Base-by-base conservation (phyloP, 2,888 invertebrate genomes). In the Apotomis betuletana region DNA sequence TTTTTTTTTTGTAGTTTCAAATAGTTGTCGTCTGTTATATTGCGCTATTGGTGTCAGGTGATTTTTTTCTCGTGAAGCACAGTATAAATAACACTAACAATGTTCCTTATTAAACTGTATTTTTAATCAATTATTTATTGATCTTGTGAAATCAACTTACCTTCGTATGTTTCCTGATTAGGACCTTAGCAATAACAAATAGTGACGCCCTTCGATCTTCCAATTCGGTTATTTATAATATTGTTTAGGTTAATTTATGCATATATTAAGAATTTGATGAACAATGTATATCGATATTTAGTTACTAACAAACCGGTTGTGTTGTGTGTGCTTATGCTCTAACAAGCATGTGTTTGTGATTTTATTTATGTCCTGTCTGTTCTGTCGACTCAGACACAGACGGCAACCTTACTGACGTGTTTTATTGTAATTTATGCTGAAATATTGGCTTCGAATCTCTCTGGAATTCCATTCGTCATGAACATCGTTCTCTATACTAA, bases 271-370 rank as follows among this genome's bases (percentile, higher is more conserved):
- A 86, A 86, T 88, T 65, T 87, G 87, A 88, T 86, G 90, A 90
- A 90, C 90, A 91, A 90, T 89, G 83, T 91, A 86, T 87, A 85
- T 84, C 83, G 81, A 88, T 87, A 81, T 89, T 85, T 85, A 89
- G 88, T 86, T 91, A 92, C 93, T 93, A 93, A 93, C 92, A 88
- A 88, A 85, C 88, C 86, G 92, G 92, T 92, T 93, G 92, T 92
- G 93, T 92, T 85, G 92, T 92, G 92, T 91, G 92, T 87, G 91
- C 90, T 92, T 91, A 88, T 85, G 88, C 85, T 84, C 89, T 92
- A 92, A 92, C 92, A 90, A 89, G 91, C 90, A 91, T 92, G 92
- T 88, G 92, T 92, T 92, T 92, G 90, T 89, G 88, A 85, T 87
- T 90, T 85, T 80, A 79, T 86, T 87, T 81, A 76, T 73, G 81